Base-by-base conservation (phyloP, 1,140 invertebrate species). In the Euglossa dilemma region DNA sequence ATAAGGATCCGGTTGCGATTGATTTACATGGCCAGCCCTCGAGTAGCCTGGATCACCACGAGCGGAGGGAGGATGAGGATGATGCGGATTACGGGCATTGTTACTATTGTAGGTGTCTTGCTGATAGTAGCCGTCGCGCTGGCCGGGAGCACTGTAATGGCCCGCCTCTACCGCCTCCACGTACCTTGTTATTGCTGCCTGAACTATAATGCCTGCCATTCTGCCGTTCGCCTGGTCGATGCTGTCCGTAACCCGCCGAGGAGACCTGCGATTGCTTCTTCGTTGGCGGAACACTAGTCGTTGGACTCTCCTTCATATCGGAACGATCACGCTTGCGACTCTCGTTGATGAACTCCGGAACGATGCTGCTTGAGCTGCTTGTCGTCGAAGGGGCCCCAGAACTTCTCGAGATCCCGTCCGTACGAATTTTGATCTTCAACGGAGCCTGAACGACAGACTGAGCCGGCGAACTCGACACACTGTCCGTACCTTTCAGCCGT, bases 371-470 rank as follows among this genome's bases (percentile, higher is more conserved):
- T 59, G 76, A 85, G 36, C 76, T 87, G 43, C 73, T 82, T 43
- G 78, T 71, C 8, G 86, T 71, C 1, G 72, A 76, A 6, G 67
- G 63, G 73, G 75, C 78, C 84, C 66, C 63, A 18, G 78, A 83
- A 73, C 91, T 93, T 57, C 92, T 90, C 25, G 88, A 88, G 36
- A 94, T 93, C 18, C 93, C 91, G 18, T 95, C 95, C 66, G 95
- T 95, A 7, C 95, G 93, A 54, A 95, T 95, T 85, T 95, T 96
- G 45, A 95, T 95, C 85, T 95, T 96, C 11, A 95, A 82, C 0
- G 93, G 92, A 0, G 92, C 92, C 52, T 91, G 85, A 23, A 92
- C 86, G 25, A 87, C 80, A 23, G 90, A 84, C 77, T 87, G 91
- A 66, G 66, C 89, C 23, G 88, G 71, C 25, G 89, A 84, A 78